phyloP scores from a whole-genome alignment of 2,113 vertebrate genomes.

The Cynoglossus semilaevis region DNA sequence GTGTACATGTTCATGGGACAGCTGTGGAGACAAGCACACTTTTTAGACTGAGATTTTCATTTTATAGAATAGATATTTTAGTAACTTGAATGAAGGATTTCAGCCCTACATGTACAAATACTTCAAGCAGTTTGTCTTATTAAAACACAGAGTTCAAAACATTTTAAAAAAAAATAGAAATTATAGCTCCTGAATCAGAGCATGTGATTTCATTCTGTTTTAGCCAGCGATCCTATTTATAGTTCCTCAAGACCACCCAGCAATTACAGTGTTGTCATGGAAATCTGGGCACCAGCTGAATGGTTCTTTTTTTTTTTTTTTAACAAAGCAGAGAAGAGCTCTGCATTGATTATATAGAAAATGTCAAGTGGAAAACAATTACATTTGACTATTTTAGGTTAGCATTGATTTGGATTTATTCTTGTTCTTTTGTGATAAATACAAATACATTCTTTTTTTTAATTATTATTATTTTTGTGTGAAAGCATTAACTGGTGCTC shows the following conservation, averaged over 20 bases:
- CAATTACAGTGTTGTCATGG: slow-evolving; percentile 11
- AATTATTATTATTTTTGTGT: no score
- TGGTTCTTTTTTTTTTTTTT: slow-evolving; percentile 2
- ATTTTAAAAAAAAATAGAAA: background rate
- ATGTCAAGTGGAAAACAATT: no score
- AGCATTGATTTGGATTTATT: no score
- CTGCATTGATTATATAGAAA: background rate
- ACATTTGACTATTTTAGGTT: no score
- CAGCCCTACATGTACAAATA: no score
- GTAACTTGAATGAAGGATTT: no score
- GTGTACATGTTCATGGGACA: slow-evolving; percentile 79
- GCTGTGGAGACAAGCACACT: slow-evolving; percentile 63
- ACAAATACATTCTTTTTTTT: no score
- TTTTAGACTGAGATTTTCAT: no score
- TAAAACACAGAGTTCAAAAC: background rate
- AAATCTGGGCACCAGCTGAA: background rate
- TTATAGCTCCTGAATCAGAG: background rate
- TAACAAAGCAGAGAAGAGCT: background rate
- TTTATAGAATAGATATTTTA: no score
- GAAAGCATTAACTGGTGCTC: no score
- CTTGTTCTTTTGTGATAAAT: no score
- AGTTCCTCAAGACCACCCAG: slow-evolving; percentile 6
- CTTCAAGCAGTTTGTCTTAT: background rate
- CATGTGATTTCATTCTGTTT: background rate
- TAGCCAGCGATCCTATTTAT: background rate